phyloP scores from a whole-genome alignment of 1,140 invertebrate species.

The Tetramorium simillimum region DNA sequence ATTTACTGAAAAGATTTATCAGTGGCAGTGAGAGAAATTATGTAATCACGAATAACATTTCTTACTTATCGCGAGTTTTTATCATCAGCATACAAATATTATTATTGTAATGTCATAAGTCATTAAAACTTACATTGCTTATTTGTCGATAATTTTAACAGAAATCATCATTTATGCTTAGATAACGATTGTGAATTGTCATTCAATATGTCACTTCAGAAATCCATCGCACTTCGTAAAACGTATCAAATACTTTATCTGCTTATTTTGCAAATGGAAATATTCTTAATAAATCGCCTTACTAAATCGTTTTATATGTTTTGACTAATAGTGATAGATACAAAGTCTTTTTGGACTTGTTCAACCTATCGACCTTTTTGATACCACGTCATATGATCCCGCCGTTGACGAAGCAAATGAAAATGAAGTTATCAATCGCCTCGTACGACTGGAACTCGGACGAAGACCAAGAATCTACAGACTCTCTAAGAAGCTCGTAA shows the following conservation, averaged over 20 bases:
- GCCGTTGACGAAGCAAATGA: conserved; percentile 92
- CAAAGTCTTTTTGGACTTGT: conserved; percentile 99
- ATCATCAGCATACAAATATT: neutral
- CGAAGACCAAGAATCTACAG: conserved; percentile 74
- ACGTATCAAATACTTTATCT: neutral
- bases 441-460: conserved; percentile 75
- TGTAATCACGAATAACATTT: neutral
- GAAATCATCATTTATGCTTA: neutral
- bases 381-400: conserved; percentile 97
- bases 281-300: neutral
- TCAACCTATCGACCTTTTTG: conserved; percentile 98
- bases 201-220: neutral
- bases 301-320: conserved; percentile 27
- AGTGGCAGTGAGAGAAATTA: neutral
- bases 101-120: neutral
- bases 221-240: neutral
- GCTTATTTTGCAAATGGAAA: neutral
- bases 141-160: neutral
- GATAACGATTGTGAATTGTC: neutral
- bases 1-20: neutral
- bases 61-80: neutral
- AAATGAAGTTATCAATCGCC: conserved; percentile 83
- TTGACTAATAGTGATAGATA: conserved; percentile 94
- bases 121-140: neutral
- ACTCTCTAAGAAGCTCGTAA: conserved; percentile 66